A percentile compares a stretch with the other conserved stretches of the same genome.
These are phyloP conservation scores for Cassiopea andromeda DNA, from an alignment of 30 jellyfish, hydroid and myxozoan genomes.

Conservation along the genomic window DNA sequence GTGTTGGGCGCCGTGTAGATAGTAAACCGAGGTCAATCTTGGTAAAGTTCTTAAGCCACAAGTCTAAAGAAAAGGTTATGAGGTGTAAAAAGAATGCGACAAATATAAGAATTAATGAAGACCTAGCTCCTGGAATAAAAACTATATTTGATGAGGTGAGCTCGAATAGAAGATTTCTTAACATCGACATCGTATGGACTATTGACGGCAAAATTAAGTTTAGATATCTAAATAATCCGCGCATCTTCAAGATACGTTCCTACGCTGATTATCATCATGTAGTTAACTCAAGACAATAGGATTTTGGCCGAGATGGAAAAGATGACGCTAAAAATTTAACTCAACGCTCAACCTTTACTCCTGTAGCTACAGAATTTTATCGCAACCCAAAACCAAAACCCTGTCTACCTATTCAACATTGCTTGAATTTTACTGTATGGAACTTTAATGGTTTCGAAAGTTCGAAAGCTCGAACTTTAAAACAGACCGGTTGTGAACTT, in stretches of 20 bases:
- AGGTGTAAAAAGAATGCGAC: constrained; percentile 2
- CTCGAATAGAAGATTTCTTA: background rate
- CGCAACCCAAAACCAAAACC: background rate
- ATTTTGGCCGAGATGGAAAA: constrained; percentile 9
- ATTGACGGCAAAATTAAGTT: constrained; percentile 34
- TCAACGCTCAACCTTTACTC: background rate
- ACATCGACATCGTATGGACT: constrained; percentile 26
- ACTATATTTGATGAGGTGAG: background rate
- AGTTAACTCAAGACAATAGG: constrained; percentile 11
- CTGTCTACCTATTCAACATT: background rate
- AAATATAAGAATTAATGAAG: constrained; percentile 1
- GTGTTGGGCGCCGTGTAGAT: constrained; percentile 24
- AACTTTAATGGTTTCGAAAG: constrained; percentile 34
- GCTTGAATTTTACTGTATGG: constrained; percentile 9
- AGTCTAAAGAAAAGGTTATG: constrained; percentile 18
- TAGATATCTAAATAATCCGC: background rate
- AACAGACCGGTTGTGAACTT: constrained; percentile 10
- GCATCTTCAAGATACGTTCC: constrained; percentile 14
- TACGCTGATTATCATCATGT: background rate
- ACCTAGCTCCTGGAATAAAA: constrained; percentile 35
- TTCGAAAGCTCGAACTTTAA: background rate
- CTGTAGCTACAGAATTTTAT: background rate
- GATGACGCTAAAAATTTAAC: background rate
- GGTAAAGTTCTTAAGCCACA: constrained; percentile 28
- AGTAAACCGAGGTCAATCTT: constrained; percentile 22